phyloP scores from a whole-genome alignment of 2,888 invertebrate genomes.

The Elysia crispata region DNA sequence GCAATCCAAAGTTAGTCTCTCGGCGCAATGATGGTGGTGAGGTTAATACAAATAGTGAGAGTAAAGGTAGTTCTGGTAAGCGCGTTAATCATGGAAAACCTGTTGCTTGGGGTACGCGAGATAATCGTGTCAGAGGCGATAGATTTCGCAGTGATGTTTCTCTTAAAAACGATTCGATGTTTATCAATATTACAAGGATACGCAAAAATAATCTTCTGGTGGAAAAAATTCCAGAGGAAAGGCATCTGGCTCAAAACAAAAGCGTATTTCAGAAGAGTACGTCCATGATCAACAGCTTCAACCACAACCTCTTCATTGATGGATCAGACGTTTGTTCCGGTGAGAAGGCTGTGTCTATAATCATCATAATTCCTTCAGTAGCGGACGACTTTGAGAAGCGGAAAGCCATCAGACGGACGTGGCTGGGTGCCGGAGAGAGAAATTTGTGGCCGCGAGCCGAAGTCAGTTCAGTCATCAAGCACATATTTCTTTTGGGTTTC shows the following conservation, averaged over 20 bases:
- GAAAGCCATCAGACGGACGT: conserved; percentile 29
- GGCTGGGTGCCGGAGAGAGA: conserved; percentile 29
- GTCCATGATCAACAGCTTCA: not conserved
- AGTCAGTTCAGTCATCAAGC: conserved; percentile 14
- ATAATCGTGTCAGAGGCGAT: no score
- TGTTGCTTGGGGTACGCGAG: no score
- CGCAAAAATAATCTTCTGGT: no score
- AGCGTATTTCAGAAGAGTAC: not conserved
- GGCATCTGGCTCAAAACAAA: not conserved
- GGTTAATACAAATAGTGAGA: no score
- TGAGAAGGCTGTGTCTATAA: not conserved
- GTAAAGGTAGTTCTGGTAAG: no score
- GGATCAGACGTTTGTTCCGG: conserved; percentile 13
- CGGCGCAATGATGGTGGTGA: no score
- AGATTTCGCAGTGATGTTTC: no score
- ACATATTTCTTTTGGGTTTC: conserved; percentile 34
- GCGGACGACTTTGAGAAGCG: not conserved
- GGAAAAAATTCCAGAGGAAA: conserved; percentile 1
- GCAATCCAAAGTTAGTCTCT: no score
- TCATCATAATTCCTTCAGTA: conserved; percentile 30
- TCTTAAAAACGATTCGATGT: no score
- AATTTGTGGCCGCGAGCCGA: conserved; percentile 22
- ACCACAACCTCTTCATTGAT: not conserved
- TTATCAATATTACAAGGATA: no score
- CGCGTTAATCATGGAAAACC: no score